Evolutionary conservation across 2,888 invertebrate species (phyloP).

Genomic region (Pristionchus exspectatus): DNA sequence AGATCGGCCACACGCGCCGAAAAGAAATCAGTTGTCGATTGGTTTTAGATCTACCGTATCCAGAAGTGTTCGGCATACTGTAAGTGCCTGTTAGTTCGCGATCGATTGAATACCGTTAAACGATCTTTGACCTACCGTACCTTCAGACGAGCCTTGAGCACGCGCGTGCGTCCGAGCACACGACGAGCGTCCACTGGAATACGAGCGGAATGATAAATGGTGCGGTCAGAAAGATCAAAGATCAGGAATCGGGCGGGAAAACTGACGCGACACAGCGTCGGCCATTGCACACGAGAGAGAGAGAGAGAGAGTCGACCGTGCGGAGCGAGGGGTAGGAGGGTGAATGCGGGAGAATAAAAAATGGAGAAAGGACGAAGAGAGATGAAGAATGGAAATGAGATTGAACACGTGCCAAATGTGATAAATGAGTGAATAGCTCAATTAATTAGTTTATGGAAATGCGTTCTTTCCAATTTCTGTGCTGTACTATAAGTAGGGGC

Average conservation of each 20-base stretch:
- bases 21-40: neutral
- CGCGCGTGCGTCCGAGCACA: conserved; percentile 29
- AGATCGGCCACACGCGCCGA: conserved; percentile 30
- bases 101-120: neutral
- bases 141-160: conserved; percentile 32
- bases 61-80: neutral
- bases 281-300: neutral
- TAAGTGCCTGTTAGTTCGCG: too few relatives aligned
- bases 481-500: too few relatives aligned
- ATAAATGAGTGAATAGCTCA: too few relatives aligned
- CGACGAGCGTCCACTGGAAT: conserved; percentile 45
- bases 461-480: too few relatives aligned
- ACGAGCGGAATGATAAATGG: neutral
- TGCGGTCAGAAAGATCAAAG: neutral
- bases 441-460: too few relatives aligned
- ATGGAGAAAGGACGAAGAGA: neutral
- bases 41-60: neutral
- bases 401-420: neutral
- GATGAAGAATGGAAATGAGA: neutral
- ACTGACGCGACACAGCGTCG: conserved; percentile 2
- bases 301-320: neutral
- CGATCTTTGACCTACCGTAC: neutral
- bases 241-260: neutral
- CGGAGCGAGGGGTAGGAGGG: neutral
- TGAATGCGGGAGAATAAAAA: neutral